These are phyloP conservation scores for Xylota sylvarum DNA, from an alignment of 2,888 invertebrate species.

Conservation along the genomic window DNA sequence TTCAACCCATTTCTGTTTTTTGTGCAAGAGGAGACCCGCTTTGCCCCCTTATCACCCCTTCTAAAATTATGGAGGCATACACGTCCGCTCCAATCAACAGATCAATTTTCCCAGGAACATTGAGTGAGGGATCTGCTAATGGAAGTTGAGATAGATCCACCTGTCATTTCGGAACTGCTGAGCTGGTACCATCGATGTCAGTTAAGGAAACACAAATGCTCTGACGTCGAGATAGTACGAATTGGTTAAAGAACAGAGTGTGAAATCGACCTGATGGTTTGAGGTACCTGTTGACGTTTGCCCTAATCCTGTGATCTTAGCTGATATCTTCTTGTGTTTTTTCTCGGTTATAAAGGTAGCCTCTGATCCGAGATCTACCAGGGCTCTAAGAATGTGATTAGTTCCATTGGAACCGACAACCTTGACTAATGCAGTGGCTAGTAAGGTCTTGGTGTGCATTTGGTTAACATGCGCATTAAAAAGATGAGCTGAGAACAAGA, in stretches of 20 bases:
- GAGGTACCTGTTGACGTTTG: slow-evolving; percentile 29
- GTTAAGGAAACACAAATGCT: slow-evolving; percentile 17
- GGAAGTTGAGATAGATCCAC: too few species aligned
- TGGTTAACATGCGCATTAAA: too few species aligned
- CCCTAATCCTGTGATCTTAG: too few species aligned
- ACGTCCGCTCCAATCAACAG: too few species aligned
- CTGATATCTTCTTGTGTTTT: too few species aligned
- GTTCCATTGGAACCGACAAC: not conserved
- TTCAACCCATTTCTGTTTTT: slow-evolving; percentile 30
- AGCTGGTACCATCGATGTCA: too few species aligned
- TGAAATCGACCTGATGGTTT: slow-evolving; percentile 16
- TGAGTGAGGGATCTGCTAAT: too few species aligned
- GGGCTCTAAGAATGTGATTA: not conserved
- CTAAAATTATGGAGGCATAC: slow-evolving; percentile 18
- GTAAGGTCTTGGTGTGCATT: too few species aligned
- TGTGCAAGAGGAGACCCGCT: slow-evolving; percentile 26
- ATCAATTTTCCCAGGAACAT: too few species aligned
- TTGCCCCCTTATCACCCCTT: slow-evolving; percentile 12
- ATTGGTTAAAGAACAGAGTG: not conserved
- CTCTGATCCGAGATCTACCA: slow-evolving; percentile 19
- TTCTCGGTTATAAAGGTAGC: slow-evolving; percentile 1
- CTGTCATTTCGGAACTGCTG: too few species aligned
- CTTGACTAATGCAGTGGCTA: slow-evolving; percentile 13
- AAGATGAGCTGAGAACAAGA: too few species aligned
- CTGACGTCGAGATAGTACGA: not conserved